Evolutionary conservation across 2,113 vertebrate species (phyloP).

Genomic region (Burhinus bistriatus): DNA sequence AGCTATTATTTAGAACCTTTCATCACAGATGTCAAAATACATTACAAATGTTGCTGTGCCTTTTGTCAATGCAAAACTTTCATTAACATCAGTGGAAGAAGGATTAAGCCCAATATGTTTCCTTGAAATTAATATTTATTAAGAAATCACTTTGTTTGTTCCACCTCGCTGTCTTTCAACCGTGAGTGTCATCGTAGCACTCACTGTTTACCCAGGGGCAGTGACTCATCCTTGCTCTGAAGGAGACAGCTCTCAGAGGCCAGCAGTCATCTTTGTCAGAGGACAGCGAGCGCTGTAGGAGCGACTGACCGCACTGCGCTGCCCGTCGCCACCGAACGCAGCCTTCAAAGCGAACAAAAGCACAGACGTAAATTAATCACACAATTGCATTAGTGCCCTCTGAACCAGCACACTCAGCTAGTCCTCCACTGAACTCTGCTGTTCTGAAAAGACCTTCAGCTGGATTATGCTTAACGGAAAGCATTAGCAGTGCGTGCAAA

Average conservation of each 20-base stretch:
- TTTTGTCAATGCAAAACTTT: neutral
- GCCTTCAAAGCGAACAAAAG: neutral
- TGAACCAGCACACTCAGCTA: constrained; percentile 10
- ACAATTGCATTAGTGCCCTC: constrained; percentile 46
- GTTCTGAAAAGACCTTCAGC: constrained; percentile 24
- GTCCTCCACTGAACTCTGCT: constrained; percentile 31
- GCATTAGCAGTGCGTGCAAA: neutral
- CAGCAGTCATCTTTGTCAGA: neutral
- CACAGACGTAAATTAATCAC: constrained; percentile 12
- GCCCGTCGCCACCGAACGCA: neutral
- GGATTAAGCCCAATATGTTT: neutral
- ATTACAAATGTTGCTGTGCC: neutral
- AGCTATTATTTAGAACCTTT: constrained; percentile 15
- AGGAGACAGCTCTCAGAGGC: neutral
- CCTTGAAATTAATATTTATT: constrained; percentile 18
- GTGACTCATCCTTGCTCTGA: neutral
- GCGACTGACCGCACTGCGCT: rapidly evolving
- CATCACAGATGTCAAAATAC: constrained; percentile 12
- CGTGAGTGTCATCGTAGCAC: neutral
- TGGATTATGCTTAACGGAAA: constrained; percentile 23
- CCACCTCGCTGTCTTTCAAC: neutral
- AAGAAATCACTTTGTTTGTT: constrained; percentile 12
- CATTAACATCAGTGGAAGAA: neutral
- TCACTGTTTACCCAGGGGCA: neutral
- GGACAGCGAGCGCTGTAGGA: neutral